These are phyloP conservation scores for Pelobates cultripes DNA, from an alignment of 2,797 vertebrate genomes.

Conservation along the genomic window DNA sequence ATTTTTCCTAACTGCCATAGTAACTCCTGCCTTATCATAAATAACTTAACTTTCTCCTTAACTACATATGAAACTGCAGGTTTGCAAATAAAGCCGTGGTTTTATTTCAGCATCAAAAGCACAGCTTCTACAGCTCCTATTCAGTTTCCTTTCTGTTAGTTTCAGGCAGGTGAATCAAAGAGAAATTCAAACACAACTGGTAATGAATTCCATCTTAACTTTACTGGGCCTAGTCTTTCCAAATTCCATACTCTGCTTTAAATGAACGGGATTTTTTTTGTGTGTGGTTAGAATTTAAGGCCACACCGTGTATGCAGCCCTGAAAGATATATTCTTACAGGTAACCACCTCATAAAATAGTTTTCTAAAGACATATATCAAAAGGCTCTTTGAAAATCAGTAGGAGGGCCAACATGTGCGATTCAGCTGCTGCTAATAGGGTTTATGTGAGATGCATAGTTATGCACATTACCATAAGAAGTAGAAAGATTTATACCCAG, in stretches of 20 bases:
- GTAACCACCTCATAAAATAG: conserved; percentile 71
- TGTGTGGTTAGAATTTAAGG: conserved; percentile 64
- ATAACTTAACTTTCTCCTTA: conserved; percentile 14
- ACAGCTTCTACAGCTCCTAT: conserved; percentile 38
- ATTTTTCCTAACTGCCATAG: conserved; percentile 16
- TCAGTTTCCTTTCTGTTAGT: conserved; percentile 28
- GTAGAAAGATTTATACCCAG: conserved; percentile 82
- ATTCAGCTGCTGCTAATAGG: conserved; percentile 79
- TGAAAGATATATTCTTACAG: conserved; percentile 75
- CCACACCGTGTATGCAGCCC: conserved; percentile 61
- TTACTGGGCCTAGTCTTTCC: conserved; percentile 51
- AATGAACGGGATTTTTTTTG: conserved; percentile 57
- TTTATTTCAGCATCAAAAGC: conserved; percentile 55
- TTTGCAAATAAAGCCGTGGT: conserved; percentile 2
- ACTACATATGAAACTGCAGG: conserved; percentile 36
- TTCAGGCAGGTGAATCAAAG: conserved; percentile 62
- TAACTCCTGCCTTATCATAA: conserved; percentile 25
- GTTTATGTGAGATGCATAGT: conserved; percentile 67
- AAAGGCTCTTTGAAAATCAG: conserved; percentile 69
- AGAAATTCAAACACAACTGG: conserved; percentile 61
- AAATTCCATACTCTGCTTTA: conserved; percentile 35
- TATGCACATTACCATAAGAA: conserved; percentile 73
- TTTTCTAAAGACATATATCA: conserved; percentile 80
- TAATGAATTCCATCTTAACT: conserved; percentile 60
- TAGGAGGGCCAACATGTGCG: conserved; percentile 81